A percentile compares a stretch with the other conserved stretches of the same genome.
phyloP scores from a whole-genome alignment of 2,888 invertebrate genomes.

The Drosophila putrida region DNA sequence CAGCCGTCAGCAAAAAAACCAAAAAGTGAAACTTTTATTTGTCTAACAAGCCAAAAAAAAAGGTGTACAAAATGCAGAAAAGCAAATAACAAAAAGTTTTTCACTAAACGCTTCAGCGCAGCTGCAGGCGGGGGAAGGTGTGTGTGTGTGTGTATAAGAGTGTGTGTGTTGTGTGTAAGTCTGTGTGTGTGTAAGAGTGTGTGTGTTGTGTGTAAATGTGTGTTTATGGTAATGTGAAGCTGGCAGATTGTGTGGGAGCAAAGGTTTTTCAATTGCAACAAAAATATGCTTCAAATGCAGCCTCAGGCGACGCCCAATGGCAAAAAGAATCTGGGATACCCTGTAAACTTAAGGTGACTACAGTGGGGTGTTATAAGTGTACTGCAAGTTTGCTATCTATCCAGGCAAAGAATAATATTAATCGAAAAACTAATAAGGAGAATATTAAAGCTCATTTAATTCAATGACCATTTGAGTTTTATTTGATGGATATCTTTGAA shows the following conservation, averaged over 20 bases:
- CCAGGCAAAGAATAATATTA: no score
- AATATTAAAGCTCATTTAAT: no score
- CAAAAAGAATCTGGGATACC: conserved; percentile 21
- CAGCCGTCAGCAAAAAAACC: conserved; percentile 1
- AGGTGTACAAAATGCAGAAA: conserved; percentile 5
- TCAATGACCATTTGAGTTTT: no score
- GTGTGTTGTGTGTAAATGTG: neutral
- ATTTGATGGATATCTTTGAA: no score
- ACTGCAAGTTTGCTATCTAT: neutral
- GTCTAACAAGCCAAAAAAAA: conserved; percentile 29
- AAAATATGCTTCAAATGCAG: conserved; percentile 19
- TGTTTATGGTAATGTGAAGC: conserved; percentile 16
- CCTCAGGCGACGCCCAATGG: conserved; percentile 28
- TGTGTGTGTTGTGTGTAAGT: conserved; percentile 1
- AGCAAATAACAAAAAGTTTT: conserved; percentile 33
- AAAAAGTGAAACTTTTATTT: conserved; percentile 46
- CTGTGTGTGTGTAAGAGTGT: neutral
- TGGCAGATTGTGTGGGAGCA: conserved; percentile 25
- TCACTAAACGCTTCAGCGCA: conserved; percentile 30
- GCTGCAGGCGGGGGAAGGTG: neutral
- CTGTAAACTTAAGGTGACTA: neutral
- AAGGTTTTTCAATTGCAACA: conserved; percentile 27
- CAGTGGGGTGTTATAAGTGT: neutral
- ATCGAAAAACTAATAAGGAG: no score
- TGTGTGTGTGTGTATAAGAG: conserved; percentile 2